Percentiles rank a stretch among this genome's conserved stretches.
Conservation (phyloP, 2,888 invertebrate species). For the Leptinotarsa juncta region DNA sequence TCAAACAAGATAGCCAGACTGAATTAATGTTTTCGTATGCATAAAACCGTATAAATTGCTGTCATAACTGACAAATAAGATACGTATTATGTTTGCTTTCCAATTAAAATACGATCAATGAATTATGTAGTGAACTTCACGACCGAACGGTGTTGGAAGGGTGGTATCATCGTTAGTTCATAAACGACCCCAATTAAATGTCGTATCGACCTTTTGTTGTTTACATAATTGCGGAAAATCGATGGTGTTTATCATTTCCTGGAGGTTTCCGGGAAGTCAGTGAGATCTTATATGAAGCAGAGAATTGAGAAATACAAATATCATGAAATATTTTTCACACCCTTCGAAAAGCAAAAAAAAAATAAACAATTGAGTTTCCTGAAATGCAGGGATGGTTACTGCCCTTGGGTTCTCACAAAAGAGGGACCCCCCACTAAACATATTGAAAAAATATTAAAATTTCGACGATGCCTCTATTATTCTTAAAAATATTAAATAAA, state of each 20-base stretch:
- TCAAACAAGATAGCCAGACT: conserved; percentile 4
- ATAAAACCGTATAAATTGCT: conserved; percentile 26
- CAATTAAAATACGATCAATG: conserved; percentile 58
- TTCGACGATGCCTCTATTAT: no score
- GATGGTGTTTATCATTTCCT: neutral
- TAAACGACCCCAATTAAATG: conserved; percentile 10
- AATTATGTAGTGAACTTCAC: conserved; percentile 50
- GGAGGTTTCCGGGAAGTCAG: no score
- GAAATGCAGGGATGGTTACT: no score
- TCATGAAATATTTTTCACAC: no score
- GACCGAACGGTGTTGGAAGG: conserved; percentile 27
- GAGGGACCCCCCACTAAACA: no score
- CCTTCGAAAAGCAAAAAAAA: no score
- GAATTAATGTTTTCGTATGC: conserved; percentile 5
- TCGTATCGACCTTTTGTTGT: neutral
- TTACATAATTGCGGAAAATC: neutral
- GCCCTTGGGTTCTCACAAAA: no score
- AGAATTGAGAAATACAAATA: no score
- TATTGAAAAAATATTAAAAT: no score
- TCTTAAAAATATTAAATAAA: no score
- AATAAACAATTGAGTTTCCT: no score
- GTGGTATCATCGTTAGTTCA: conserved; percentile 34
- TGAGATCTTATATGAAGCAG: no score
- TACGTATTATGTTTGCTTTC: conserved; percentile 49
- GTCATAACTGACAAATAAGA: conserved; percentile 53